A percentile compares a stretch with the other conserved stretches of the same genome.
Evolutionary conservation across 1,140 invertebrate genomes (phyloP).

Genomic region (Tyrophagus putrescentiae): DNA sequence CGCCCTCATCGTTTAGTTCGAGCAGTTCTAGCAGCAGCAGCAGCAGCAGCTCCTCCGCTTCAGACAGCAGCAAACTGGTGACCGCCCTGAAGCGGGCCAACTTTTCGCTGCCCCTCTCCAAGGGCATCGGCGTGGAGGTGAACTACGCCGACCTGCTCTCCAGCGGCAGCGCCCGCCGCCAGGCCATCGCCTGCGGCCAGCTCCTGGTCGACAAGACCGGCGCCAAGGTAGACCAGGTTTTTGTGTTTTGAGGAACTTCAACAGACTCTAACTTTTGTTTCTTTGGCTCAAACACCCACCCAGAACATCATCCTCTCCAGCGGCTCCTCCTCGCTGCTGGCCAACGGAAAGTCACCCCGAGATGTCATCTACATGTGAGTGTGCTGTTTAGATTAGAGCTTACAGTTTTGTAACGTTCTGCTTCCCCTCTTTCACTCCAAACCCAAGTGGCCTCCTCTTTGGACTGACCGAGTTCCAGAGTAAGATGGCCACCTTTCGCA

Average conservation of each 20-base stretch:
- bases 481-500: slow-evolving; percentile 3
- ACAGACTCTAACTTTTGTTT: not conserved
- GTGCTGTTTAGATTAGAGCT: not conserved
- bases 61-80: no score
- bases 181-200: slow-evolving; percentile 6
- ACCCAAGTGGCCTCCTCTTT: slow-evolving; percentile 21
- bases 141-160: slow-evolving; percentile 17
- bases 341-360: slow-evolving; percentile 5
- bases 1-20: no score
- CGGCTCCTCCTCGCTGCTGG: not conserved
- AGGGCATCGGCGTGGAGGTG: slow-evolving; percentile 21
- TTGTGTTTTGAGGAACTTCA: not conserved
- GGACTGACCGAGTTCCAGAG: slow-evolving; percentile 5
- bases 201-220: slow-evolving; percentile 15
- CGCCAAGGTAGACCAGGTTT: slow-evolving; percentile 9
- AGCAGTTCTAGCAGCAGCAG: no score
- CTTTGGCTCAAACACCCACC: no score
- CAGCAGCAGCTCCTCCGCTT: no score
- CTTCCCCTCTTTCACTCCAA: not conserved
- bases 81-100: slow-evolving; percentile 15
- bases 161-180: not conserved
- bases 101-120: slow-evolving; percentile 18
- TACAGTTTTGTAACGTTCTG: not conserved
- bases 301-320: slow-evolving; percentile 20
- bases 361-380: slow-evolving; percentile 21